Percentiles rank a stretch among this genome's conserved stretches.
These are phyloP conservation scores for Petrocephalus microphthalmus DNA, from an alignment of 2,113 vertebrate species.

Conservation along the genomic window DNA sequence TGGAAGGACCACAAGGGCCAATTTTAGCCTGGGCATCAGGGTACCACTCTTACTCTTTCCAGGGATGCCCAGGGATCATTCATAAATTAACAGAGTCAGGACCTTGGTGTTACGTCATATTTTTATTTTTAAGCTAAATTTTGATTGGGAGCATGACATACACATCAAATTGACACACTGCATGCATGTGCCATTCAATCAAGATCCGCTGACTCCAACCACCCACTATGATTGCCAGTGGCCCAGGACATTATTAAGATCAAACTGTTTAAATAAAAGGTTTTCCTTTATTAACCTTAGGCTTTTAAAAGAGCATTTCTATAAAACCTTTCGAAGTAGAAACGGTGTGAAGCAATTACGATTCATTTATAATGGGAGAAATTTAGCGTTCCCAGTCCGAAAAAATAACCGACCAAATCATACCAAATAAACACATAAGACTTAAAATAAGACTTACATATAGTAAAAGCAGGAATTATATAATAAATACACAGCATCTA, in stretches of 20 bases:
- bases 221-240: neutral
- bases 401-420: neutral
- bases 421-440: neutral
- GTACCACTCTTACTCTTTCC: neutral
- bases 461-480: neutral
- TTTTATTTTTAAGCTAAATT: neutral
- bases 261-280: neutral
- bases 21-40: neutral
- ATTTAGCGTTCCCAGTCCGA: neutral
- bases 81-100: neutral
- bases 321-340: neutral
- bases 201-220: neutral
- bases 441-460: neutral
- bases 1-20: neutral
- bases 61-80: neutral
- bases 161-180: neutral
- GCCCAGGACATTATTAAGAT: neutral
- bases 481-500: neutral
- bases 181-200: neutral
- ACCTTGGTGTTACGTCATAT: neutral
- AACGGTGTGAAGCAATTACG: neutral
- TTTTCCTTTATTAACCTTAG: neutral
- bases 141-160: neutral
- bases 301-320: neutral
- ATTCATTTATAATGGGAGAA: neutral